Evolutionary conservation across 2,113 vertebrate species (phyloP), one percentile per base, ranked within the genome.

Genomic region (Callaeas wilsoni): DNA sequence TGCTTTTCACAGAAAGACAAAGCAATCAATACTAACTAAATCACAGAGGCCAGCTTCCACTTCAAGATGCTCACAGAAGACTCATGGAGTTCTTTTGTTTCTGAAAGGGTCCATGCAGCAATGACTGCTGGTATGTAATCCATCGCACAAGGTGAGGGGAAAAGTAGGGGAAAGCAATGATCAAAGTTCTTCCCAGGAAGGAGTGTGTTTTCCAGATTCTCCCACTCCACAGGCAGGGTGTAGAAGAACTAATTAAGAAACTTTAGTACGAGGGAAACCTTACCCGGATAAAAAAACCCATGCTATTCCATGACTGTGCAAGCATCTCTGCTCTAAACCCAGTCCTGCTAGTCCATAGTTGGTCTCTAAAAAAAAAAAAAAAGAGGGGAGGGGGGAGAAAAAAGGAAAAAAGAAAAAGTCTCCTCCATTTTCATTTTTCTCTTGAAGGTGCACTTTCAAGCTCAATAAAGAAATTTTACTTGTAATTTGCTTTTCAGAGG

Each of bases 361-460:
- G 20, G 33, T 84, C 14, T 62, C 32, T 62, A 44, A 23, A 12
- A 14, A 5, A 35, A 44, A 39, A 71, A 41, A 67, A 46, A 11
- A 3, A 5, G 4, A 2, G 9, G 1, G 1, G 3, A 2, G 1
- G 1, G 8, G 4, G 6, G 7, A 17, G 4, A 16, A 55, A 23
- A 49, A 30, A 14, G 3, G 7, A 42, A 49, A 76, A 30, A 29
- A 12, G 1, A 46, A 25, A 62, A 47, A 46, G 9, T 52, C 13
- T 65, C 15, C 26, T 86, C 52, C 53, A 44, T 47, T 70, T 26
- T 91, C 14, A n/a, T 81, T 92, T 87, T 16, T 84, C 42, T 78
- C 64, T 75, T 56, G 6, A 90, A 26, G 10, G 5, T 71, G 23
- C 41, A 74, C 20, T 84, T 75, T 86, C 46, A 68, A 89, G 60